phyloP scores from a whole-genome alignment of 2,113 vertebrate genomes.

The Dolichotis patagonum region DNA sequence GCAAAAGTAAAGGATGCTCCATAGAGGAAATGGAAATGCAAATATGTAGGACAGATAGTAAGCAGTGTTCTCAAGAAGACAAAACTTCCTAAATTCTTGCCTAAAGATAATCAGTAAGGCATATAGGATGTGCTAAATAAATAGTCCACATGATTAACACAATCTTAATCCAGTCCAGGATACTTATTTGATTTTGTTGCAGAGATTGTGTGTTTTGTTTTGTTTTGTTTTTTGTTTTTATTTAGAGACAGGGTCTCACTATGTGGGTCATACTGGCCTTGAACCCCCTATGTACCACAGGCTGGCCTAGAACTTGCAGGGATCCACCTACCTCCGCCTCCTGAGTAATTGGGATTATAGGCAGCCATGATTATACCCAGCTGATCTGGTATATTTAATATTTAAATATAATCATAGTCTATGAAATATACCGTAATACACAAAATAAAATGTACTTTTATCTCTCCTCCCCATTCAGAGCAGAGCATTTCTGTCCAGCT shows the following conservation, averaged over 20 bases:
- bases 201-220: not conserved
- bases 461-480: slow-evolving; percentile 87
- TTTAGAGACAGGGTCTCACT: not conserved
- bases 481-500: slow-evolving; percentile 94
- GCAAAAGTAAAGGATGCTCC: not conserved
- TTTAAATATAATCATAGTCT: not conserved
- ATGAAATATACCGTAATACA: not conserved
- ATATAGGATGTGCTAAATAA: not conserved
- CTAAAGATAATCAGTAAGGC: not conserved
- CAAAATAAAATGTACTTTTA: not conserved
- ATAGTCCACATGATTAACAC: not conserved
- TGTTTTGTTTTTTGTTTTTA: not conserved
- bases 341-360: not conserved
- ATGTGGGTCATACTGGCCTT: not conserved
- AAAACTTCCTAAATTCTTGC: not conserved
- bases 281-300: not conserved
- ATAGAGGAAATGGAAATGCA: not conserved
- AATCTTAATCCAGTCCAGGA: not conserved
- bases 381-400: not conserved
- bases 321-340: no score
- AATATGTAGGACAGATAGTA: not conserved
- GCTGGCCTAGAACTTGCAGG: not conserved
- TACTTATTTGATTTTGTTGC: not conserved
- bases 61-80: not conserved
- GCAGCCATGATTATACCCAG: not conserved